Evolutionary conservation across 2,797 vertebrate species (phyloP).

Genomic region (Gambelia wislizenii): DNA sequence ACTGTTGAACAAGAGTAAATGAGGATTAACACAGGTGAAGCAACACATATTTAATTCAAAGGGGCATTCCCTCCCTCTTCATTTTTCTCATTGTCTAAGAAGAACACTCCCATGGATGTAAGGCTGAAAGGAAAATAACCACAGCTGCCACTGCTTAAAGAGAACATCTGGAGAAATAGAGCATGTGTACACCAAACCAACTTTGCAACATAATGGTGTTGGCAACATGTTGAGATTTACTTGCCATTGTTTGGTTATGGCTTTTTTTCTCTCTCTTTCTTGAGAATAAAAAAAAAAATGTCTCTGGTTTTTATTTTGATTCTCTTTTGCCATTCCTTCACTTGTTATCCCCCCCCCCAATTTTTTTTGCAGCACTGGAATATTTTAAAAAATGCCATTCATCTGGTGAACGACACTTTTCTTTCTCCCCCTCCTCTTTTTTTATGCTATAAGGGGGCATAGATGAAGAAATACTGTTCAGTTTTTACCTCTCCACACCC

Average conservation of each 20-base stretch:
- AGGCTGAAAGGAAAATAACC: slow-evolving; percentile 45
- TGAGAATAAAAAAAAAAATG: neutral
- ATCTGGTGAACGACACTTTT: slow-evolving; percentile 14
- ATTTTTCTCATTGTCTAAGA: slow-evolving; percentile 36
- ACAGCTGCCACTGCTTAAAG: slow-evolving; percentile 45
- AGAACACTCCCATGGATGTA: slow-evolving; percentile 41
- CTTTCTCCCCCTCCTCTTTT: neutral
- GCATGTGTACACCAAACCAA: slow-evolving; percentile 19
- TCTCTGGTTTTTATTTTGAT: neutral
- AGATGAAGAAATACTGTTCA: slow-evolving; percentile 18
- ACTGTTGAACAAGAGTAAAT: slow-evolving; percentile 49
- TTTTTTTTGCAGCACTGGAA: slow-evolving; percentile 11
- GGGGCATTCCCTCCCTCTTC: neutral
- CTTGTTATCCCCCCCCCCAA: slow-evolving; percentile 30
- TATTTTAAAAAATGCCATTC: slow-evolving; percentile 29
- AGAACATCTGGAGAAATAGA: slow-evolving; percentile 40
- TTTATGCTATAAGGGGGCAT: slow-evolving; percentile 6
- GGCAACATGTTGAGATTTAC: slow-evolving; percentile 36
- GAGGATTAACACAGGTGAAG: slow-evolving; percentile 53
- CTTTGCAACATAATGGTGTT: slow-evolving; percentile 46
- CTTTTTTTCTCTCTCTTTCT: neutral
- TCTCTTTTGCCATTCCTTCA: slow-evolving; percentile 22
- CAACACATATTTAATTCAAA: slow-evolving; percentile 58
- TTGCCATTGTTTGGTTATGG: slow-evolving; percentile 30
- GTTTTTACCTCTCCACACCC: neutral